Percentiles rank a stretch among this genome's conserved stretches.
Evolutionary conservation across 1,140 invertebrate species (phyloP).

Genomic region (Mercenaria mercenaria): DNA sequence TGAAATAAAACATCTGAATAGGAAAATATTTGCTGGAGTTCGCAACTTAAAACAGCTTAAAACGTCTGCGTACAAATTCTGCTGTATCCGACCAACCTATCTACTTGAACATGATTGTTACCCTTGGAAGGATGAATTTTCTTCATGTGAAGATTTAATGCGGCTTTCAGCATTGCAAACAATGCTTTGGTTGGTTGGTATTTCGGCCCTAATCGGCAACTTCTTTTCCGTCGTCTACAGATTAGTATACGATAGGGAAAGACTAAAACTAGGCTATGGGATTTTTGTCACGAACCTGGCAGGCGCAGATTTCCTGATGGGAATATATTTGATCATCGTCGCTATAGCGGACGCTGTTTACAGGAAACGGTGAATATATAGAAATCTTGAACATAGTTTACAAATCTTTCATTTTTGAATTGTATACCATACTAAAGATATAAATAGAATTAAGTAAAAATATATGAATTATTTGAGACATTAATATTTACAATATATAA

Average conservation of each 20-base stretch:
- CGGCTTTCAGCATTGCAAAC: slow-evolving; percentile 58
- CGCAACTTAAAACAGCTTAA: slow-evolving; percentile 44
- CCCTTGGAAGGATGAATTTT: slow-evolving; percentile 72
- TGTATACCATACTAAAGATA: too few relatives aligned
- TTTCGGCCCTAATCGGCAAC: slow-evolving; percentile 72
- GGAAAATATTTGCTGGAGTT: slow-evolving; percentile 65
- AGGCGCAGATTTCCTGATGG: slow-evolving; percentile 81
- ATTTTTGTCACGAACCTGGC: slow-evolving; percentile 78
- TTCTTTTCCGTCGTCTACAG: slow-evolving; percentile 64
- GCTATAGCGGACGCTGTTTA: slow-evolving; percentile 75
- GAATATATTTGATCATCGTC: slow-evolving; percentile 81
- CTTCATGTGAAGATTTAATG: slow-evolving; percentile 75
- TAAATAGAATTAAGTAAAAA: slow-evolving; percentile 24
- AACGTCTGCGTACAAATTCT: slow-evolving; percentile 70
- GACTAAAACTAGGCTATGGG: slow-evolving; percentile 65
- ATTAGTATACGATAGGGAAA: slow-evolving; percentile 48
- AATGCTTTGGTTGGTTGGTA: slow-evolving; percentile 74
- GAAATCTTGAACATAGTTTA: too few relatives aligned
- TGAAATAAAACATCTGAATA: slow-evolving; percentile 49
- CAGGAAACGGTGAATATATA: slow-evolving; percentile 69
- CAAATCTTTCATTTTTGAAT: too few relatives aligned
- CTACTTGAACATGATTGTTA: slow-evolving; percentile 68
- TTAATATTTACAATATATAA: neutral
- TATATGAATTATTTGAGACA: neutral
- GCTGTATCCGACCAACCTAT: slow-evolving; percentile 66